These are phyloP conservation scores for Leptopilina myrica DNA, from an alignment of 2,888 invertebrate species.

Conservation along the genomic window DNA sequence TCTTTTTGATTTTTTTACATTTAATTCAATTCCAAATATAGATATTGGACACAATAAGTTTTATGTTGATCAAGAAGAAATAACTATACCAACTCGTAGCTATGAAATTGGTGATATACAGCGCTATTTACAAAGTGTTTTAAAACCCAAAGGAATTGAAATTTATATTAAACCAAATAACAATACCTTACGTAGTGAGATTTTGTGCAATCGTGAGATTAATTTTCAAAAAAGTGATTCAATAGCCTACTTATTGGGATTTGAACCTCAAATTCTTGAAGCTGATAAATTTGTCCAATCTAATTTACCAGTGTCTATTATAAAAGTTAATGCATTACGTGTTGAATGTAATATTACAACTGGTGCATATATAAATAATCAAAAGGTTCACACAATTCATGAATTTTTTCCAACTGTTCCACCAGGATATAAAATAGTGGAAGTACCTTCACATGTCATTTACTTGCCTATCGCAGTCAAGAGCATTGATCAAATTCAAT, in stretches of 20 bases:
- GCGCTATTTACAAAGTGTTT: not conserved
- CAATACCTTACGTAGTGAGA: slow-evolving; percentile 12
- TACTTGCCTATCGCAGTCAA: too few relatives aligned
- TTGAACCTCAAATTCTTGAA: slow-evolving; percentile 1
- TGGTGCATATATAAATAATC: too few relatives aligned
- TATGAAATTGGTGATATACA: slow-evolving; percentile 12
- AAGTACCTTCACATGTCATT: slow-evolving; percentile 51
- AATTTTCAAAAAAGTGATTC: slow-evolving; percentile 3
- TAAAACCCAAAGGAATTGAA: not conserved
- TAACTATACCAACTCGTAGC: not conserved
- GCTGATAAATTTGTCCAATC: not conserved
- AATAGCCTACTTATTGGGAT: not conserved
- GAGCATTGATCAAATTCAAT: too few relatives aligned
- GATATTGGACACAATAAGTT: slow-evolving; percentile 66
- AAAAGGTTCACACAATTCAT: too few relatives aligned
- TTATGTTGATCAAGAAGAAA: slow-evolving; percentile 45
- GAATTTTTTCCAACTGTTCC: too few relatives aligned
- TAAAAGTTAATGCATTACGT: not conserved
- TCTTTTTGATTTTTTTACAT: slow-evolving; percentile 63
- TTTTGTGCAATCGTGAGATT: not conserved
- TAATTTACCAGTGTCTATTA: not conserved
- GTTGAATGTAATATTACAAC: too few relatives aligned
- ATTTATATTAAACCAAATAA: not conserved
- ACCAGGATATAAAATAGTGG: too few relatives aligned
- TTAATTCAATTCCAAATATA: slow-evolving; percentile 66